Percentiles rank a stretch among this genome's conserved stretches.
Evolutionary conservation across 2,797 vertebrate genomes (phyloP).

Genomic region (Pelodytes ibericus): DNA sequence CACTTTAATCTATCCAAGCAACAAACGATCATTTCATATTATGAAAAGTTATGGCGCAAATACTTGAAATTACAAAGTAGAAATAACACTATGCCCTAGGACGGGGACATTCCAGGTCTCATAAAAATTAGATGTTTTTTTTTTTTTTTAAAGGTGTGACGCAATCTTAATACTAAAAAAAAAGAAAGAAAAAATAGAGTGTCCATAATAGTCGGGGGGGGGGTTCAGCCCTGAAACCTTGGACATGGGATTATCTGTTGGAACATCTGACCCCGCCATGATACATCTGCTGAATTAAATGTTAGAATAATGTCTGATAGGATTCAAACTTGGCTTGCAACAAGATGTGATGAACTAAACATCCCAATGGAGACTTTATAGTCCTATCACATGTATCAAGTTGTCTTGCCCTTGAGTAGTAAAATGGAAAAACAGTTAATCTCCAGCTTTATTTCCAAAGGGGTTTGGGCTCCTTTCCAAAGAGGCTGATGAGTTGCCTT

Average conservation of each 20-base stretch:
- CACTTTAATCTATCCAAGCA: no score
- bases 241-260: neutral
- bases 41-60: conserved; percentile 19
- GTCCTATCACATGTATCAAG: conserved; percentile 51
- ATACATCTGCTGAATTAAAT: conserved; percentile 57
- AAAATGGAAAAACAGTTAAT: conserved; percentile 62
- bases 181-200: conserved; percentile 15
- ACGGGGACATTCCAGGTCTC: conserved; percentile 62
- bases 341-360: conserved; percentile 27
- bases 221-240: neutral
- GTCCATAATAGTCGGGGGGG: conserved; percentile 27
- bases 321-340: conserved; percentile 34
- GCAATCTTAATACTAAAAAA: conserved; percentile 57
- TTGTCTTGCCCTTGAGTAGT: conserved; percentile 57
- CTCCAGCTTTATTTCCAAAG: conserved; percentile 59
- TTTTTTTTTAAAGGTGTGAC: conserved; percentile 56
- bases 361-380: conserved; percentile 27
- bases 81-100: conserved; percentile 64
- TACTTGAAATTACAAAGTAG: conserved; percentile 68
- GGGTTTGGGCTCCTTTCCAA: conserved; percentile 57
- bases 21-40: neutral
- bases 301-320: neutral
- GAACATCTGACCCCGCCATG: conserved; percentile 44
- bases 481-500: conserved; percentile 59
- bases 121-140: conserved; percentile 63